phyloP scores from a whole-genome alignment of 2,888 invertebrate species.

The Agrochola litura region DNA sequence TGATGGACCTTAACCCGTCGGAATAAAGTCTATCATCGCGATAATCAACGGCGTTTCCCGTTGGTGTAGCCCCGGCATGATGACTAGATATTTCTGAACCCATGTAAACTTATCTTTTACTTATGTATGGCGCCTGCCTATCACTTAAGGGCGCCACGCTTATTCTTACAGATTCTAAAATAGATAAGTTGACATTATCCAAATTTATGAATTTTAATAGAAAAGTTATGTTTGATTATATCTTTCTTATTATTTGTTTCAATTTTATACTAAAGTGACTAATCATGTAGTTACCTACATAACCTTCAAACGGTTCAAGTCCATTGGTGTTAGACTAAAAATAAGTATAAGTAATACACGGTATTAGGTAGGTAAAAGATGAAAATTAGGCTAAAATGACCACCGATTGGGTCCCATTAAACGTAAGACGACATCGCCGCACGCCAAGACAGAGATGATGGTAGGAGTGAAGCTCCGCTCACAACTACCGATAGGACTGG shows the following conservation, averaged over 20 bases:
- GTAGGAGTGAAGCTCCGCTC: no score
- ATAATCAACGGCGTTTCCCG: no score
- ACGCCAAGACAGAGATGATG: background rate
- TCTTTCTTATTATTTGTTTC: conserved; percentile 19
- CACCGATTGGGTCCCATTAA: no score
- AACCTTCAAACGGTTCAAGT: conserved; percentile 24
- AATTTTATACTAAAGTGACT: conserved; percentile 18
- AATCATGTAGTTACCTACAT: background rate
- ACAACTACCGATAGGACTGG: background rate
- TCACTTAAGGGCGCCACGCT: conserved; percentile 20
- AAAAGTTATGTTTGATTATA: conserved; percentile 45
- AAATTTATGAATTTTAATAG: conserved; percentile 35
- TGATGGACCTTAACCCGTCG: no score
- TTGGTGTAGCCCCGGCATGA: background rate
- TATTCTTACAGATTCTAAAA: conserved; percentile 34
- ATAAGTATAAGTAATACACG: conserved; percentile 3
- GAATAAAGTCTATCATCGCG: no score
- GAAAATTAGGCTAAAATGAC: background rate
- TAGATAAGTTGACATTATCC: conserved; percentile 45
- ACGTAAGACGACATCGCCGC: background rate
- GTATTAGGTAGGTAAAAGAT: background rate
- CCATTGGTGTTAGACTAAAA: conserved; percentile 8
- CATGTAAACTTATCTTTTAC: conserved; percentile 33
- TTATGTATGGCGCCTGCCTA: conserved; percentile 37
- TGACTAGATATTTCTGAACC: conserved; percentile 14